Evolutionary conservation across 2,888 invertebrate species (phyloP).

Genomic region (Agrotis clavis): DNA sequence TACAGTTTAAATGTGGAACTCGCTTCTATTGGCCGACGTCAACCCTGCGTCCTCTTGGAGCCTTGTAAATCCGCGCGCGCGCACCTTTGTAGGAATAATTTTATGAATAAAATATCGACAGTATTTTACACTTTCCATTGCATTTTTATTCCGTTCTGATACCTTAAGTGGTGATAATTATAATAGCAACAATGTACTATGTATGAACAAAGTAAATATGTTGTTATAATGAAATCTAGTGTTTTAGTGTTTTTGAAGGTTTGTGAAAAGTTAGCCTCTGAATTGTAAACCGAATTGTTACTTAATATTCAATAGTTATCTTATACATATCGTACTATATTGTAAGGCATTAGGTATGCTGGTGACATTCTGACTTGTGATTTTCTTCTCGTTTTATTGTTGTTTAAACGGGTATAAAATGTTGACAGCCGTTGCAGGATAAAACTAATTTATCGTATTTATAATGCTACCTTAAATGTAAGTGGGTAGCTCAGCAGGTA

Average conservation of each 20-base stretch:
- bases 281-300: constrained; percentile 62
- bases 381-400: constrained; percentile 48
- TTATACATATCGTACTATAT: constrained; percentile 42
- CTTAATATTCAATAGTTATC: constrained; percentile 69
- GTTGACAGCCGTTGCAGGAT: constrained; percentile 57
- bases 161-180: constrained; percentile 81
- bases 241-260: constrained; percentile 79
- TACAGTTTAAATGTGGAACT: constrained; percentile 79
- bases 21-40: constrained; percentile 75
- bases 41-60: constrained; percentile 66
- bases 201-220: constrained; percentile 75
- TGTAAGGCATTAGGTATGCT: constrained; percentile 38
- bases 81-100: constrained; percentile 69
- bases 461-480: constrained; percentile 37
- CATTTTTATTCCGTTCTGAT: constrained; percentile 76
- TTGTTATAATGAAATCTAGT: constrained; percentile 81
- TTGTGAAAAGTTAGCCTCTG: constrained; percentile 71
- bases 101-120: constrained; percentile 79
- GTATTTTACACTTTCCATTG: constrained; percentile 79
- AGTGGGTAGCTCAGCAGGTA: constrained; percentile 17
- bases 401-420: constrained; percentile 62
- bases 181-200: constrained; percentile 80
- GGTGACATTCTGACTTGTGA: constrained; percentile 31
- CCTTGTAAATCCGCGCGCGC: constrained; percentile 73
- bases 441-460: constrained; percentile 57